Evolutionary conservation across 64 coral and sea anemone species (phyloP).

Genomic region (Pachyseris speciosa): DNA sequence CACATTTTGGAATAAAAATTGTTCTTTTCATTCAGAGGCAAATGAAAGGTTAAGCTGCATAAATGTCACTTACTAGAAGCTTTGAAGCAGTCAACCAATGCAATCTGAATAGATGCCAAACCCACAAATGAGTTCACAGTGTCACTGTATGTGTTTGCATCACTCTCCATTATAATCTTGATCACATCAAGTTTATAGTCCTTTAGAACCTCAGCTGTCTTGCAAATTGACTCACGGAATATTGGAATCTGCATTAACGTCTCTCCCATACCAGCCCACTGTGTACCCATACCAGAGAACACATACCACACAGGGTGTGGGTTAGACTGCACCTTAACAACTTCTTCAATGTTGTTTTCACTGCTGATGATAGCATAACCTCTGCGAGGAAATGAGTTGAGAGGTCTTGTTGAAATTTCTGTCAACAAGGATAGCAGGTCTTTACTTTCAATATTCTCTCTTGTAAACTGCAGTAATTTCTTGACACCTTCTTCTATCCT

Average conservation of each 20-base stretch:
- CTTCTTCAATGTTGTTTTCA: slow-evolving; percentile 54
- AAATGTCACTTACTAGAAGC: slow-evolving; percentile 42
- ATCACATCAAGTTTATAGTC: slow-evolving; percentile 69
- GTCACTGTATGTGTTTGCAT: slow-evolving; percentile 61
- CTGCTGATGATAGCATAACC: slow-evolving; percentile 74
- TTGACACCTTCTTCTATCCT: slow-evolving; percentile 80
- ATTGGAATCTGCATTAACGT: slow-evolving; percentile 72
- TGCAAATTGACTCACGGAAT: slow-evolving; percentile 71
- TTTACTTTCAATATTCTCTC: slow-evolving; percentile 30
- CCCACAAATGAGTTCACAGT: slow-evolving; percentile 86
- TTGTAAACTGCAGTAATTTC: slow-evolving; percentile 62
- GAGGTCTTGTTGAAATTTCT: slow-evolving; percentile 66
- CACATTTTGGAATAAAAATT: too few relatives aligned
- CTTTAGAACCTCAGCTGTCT: slow-evolving; percentile 66
- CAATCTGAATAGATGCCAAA: slow-evolving; percentile 82
- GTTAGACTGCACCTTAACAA: slow-evolving; percentile 27
- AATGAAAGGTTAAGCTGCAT: too few relatives aligned
- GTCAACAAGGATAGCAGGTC: slow-evolving; percentile 62
- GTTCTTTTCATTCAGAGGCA: too few relatives aligned
- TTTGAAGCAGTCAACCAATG: slow-evolving; percentile 78
- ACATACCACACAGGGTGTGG: slow-evolving; percentile 78
- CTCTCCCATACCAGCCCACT: slow-evolving; percentile 90
- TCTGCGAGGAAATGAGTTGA: slow-evolving; percentile 59
- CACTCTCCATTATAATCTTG: slow-evolving; percentile 69
- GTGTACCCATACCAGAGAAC: slow-evolving; percentile 87